These are phyloP conservation scores for Drosophila kambysellisi DNA, from an alignment of 2,888 invertebrate genomes.

Conservation along the genomic window DNA sequence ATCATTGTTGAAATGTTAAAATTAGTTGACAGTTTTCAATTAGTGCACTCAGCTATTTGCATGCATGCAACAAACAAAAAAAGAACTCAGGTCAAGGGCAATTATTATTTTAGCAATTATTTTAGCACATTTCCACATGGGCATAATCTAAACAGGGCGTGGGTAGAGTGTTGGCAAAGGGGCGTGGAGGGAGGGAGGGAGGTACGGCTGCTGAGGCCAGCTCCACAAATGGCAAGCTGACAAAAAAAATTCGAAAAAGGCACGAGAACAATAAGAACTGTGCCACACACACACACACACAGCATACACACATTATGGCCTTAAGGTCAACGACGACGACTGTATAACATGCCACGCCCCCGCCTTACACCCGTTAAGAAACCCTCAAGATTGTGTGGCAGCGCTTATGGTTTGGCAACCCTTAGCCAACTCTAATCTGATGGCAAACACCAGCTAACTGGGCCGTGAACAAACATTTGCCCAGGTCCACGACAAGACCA, in stretches of 20 bases:
- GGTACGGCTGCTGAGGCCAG: slow-evolving; percentile 10
- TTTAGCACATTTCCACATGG: slow-evolving; percentile 51
- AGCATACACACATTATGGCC: slow-evolving; percentile 28
- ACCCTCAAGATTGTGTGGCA: slow-evolving; percentile 11
- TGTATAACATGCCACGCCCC: slow-evolving; percentile 42
- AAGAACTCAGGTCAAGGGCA: slow-evolving; percentile 64
- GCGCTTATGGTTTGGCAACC: slow-evolving; percentile 46
- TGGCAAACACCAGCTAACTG: slow-evolving; percentile 68
- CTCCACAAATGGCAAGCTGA: slow-evolving; percentile 39
- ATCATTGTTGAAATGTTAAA: slow-evolving; percentile 2
- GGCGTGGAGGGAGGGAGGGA: neutral
- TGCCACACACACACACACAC: slow-evolving; percentile 31
- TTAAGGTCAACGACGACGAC: slow-evolving; percentile 56
- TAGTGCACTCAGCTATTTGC: slow-evolving; percentile 18
- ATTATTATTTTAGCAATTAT: slow-evolving; percentile 57
- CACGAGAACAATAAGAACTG: slow-evolving; percentile 16
- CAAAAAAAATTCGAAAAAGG: slow-evolving; percentile 19
- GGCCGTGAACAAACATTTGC: slow-evolving; percentile 69
- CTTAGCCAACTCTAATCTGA: slow-evolving; percentile 67
- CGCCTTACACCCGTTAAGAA: neutral
- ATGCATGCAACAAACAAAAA: slow-evolving; percentile 7
- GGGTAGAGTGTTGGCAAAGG: neutral
- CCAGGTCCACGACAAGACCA: slow-evolving; percentile 27
- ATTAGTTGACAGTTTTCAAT: slow-evolving; percentile 48
- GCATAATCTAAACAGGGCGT: neutral